These are phyloP conservation scores for Megaustenia siamemsis DNA, from an alignment of 2,888 invertebrate genomes.

Conservation along the genomic window DNA sequence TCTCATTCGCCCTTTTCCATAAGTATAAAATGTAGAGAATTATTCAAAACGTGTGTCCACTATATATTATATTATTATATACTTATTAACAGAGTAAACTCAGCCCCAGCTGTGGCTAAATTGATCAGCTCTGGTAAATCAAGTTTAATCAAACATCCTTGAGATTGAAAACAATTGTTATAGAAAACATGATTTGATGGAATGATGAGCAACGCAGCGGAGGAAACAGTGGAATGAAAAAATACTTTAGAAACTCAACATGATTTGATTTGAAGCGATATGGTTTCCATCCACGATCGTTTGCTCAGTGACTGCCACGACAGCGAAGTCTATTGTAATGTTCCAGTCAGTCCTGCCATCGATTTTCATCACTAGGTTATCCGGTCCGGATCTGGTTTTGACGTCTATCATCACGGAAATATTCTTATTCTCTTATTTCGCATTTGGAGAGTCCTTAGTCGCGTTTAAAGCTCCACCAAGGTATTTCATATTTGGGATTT, in stretches of 20 bases:
- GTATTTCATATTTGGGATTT: not conserved
- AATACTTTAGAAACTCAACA: too few species aligned
- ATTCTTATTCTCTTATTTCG: conserved; percentile 20
- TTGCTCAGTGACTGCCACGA: not conserved
- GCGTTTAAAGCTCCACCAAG: not conserved
- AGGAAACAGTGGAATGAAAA: not conserved
- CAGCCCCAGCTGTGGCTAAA: too few species aligned
- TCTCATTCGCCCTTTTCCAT: too few species aligned
- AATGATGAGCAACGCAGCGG: not conserved
- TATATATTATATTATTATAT: too few species aligned
- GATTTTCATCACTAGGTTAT: conserved; percentile 10
- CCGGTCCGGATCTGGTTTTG: conserved; percentile 31
- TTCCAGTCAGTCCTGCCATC: not conserved
- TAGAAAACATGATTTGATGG: not conserved
- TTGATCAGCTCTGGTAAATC: too few species aligned
- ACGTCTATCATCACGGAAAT: conserved; percentile 20
- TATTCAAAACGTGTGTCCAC: too few species aligned
- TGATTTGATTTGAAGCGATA: not conserved
- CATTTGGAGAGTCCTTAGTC: conserved; percentile 19
- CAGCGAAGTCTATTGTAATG: conserved; percentile 7
- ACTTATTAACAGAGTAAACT: too few species aligned
- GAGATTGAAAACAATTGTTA: not conserved
- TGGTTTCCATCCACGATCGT: not conserved
- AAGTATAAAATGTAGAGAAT: too few species aligned
- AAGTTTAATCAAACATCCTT: not conserved